Conservation (phyloP, 2,888 invertebrate species). For the Anagyrus pseudococci region DNA sequence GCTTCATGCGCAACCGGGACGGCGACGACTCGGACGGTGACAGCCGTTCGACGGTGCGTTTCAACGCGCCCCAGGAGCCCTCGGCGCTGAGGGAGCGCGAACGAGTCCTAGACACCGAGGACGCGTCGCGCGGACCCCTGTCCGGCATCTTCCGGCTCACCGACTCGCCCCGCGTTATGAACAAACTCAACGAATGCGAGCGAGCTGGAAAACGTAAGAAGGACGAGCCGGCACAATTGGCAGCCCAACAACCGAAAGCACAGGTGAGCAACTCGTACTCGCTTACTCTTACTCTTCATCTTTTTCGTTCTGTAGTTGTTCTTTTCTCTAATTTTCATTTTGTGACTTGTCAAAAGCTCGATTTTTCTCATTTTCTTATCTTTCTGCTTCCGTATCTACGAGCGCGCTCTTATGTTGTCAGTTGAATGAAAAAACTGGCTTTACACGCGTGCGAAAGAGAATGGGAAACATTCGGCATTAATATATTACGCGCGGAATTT, state of each 20-base stretch:
- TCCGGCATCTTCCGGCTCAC: slow-evolving; percentile 88
- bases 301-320: slow-evolving; percentile 3
- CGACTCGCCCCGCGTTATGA: slow-evolving; percentile 89
- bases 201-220: slow-evolving; percentile 75
- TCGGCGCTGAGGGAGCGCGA: slow-evolving; percentile 62
- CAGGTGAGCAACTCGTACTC: slow-evolving; percentile 60
- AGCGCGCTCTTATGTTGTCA: too few species aligned
- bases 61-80: slow-evolving; percentile 64
- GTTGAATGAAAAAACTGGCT: too few species aligned
- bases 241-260: slow-evolving; percentile 52
- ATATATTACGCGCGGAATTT: too few species aligned
- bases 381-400: not conserved
- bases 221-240: slow-evolving; percentile 66
- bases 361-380: not conserved
- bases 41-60: slow-evolving; percentile 65
- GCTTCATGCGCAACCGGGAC: slow-evolving; percentile 66
- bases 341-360: not conserved
- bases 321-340: slow-evolving; percentile 10
- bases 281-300: not conserved
- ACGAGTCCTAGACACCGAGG: slow-evolving; percentile 85
- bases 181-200: slow-evolving; percentile 83
- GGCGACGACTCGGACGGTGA: slow-evolving; percentile 83
- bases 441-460: too few species aligned
- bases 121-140: slow-evolving; percentile 83
- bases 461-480: too few species aligned